Conservation (phyloP, 30 jellyfish, hydroid and myxozoan genomes). For the Phacellophora camtschatica region DNA sequence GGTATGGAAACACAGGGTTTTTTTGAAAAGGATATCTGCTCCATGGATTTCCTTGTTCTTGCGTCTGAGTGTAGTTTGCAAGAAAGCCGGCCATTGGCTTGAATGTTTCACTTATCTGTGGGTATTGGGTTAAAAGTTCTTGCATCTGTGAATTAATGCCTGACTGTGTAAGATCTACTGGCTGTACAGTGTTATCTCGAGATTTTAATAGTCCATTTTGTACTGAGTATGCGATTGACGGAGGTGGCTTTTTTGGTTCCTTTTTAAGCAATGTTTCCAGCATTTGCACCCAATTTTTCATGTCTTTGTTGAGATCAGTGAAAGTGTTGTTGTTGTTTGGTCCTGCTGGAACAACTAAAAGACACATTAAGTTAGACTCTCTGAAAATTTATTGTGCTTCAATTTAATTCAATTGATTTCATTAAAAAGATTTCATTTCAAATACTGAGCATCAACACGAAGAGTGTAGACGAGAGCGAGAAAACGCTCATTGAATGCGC, state of each 20-base stretch:
- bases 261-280: conserved; percentile 39
- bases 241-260: conserved; percentile 30
- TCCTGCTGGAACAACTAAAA: too few species aligned
- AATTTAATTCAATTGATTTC: too few species aligned
- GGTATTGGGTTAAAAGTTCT: conserved; percentile 35
- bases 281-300: conserved; percentile 63
- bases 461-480: too few species aligned
- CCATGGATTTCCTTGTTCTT: conserved; percentile 48
- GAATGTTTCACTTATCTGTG: conserved; percentile 51
- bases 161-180: conserved; percentile 23
- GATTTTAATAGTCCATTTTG: conserved; percentile 17
- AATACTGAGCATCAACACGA: too few species aligned
- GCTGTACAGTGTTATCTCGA: conserved; percentile 44
- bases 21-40: conserved; percentile 46
- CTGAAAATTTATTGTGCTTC: too few species aligned
- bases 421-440: too few species aligned
- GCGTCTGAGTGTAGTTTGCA: conserved; percentile 15
- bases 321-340: conserved; percentile 9
- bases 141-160: neutral
- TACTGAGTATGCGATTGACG: conserved; percentile 25
- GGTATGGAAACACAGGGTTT: conserved; percentile 53
- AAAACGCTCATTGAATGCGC: too few species aligned
- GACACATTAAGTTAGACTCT: too few species aligned
- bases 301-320: conserved; percentile 55
- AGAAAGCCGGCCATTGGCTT: conserved; percentile 32